These are phyloP conservation scores for Tinea pellionella DNA, from an alignment of 2,888 invertebrate species.

Conservation along the genomic window DNA sequence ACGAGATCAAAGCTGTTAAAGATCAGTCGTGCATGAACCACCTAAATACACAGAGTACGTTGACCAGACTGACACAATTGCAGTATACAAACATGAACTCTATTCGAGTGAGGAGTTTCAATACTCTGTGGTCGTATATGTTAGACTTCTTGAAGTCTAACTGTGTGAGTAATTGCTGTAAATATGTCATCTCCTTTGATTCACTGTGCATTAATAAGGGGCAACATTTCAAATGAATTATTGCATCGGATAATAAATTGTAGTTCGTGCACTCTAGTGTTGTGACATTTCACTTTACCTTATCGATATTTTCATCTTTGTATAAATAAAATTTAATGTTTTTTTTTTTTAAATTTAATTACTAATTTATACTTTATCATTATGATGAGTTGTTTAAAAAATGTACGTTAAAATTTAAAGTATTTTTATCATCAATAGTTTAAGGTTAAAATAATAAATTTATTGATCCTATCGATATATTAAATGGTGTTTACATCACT, in stretches of 20 bases:
- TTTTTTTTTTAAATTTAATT: too few relatives aligned
- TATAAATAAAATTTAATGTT: too few relatives aligned
- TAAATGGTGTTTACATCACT: slow-evolving; percentile 8
- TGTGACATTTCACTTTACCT: not conserved
- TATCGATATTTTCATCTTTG: slow-evolving; percentile 7
- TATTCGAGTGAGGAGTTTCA: not conserved
- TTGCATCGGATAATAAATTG: slow-evolving; percentile 30
- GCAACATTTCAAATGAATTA: slow-evolving; percentile 30
- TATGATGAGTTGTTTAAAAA: too few relatives aligned
- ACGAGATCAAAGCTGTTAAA: slow-evolving; percentile 38
- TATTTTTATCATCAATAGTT: too few relatives aligned
- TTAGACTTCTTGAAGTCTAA: slow-evolving; percentile 2
- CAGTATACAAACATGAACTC: not conserved
- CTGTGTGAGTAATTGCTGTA: slow-evolving; percentile 37
- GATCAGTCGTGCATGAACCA: slow-evolving; percentile 26
- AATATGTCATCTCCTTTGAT: slow-evolving; percentile 52
- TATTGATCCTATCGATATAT: not conserved
- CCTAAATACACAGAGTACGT: slow-evolving; percentile 13
- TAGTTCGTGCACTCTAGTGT: slow-evolving; percentile 14
- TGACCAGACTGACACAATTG: not conserved
- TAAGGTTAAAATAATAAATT: too few relatives aligned
- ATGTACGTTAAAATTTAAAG: too few relatives aligned
- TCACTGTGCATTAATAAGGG: slow-evolving; percentile 39
- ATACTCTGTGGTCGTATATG: not conserved
- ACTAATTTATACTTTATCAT: too few relatives aligned